Base-by-base conservation (phyloP, 2,888 invertebrate genomes). In the Auanema freiburgensis region DNA sequence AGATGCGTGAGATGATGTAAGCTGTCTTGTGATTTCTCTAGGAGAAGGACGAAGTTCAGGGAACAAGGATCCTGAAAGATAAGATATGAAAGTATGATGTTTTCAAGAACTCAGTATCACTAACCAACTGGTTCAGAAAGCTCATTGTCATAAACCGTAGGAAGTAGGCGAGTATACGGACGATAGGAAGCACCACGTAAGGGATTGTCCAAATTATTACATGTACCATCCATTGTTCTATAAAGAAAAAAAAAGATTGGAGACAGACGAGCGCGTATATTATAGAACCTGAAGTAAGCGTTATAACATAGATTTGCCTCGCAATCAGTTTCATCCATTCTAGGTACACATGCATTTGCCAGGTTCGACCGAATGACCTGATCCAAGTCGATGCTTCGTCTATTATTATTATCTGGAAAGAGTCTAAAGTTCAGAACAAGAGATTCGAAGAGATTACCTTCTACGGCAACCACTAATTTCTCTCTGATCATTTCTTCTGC, bases 161-260 rank as follows among this genome's bases (percentile, higher is more conserved):
- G 74, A 4, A 72, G 63, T 2, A 68, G 64, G 50, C 78, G 67
- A 12, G 75, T 73, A 63, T 77, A 74, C 10, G 91, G 91, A 0
- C 91, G 91, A 69, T 93, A 88, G 0, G 96, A 92, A 0, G 94
- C 90, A 10, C 97, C 97, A 92, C 93, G 93, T 51, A 90, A 90
- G 0, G 93, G 91, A 84, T 93, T 88, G 63, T 88, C 89, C 92
- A 88, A 85, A 52, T 98, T 98, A 85, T 98, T 98, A 84, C 97
- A 98, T 21, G 90, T 91, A 0, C 97, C 97, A 83, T 96, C 94
- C 65, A 92, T 88, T 61, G 89, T 90, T 0, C 97, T 89, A 84
- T 93, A 96, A 21, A 33, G 3, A 33, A 3, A 33, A n/a, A 2
- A 3, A 55, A 14, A 5, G 23, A 6, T 33, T 8, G 33, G 33